Base-by-base conservation (phyloP, 2,113 vertebrate genomes). In the Pteropus alecto region DNA sequence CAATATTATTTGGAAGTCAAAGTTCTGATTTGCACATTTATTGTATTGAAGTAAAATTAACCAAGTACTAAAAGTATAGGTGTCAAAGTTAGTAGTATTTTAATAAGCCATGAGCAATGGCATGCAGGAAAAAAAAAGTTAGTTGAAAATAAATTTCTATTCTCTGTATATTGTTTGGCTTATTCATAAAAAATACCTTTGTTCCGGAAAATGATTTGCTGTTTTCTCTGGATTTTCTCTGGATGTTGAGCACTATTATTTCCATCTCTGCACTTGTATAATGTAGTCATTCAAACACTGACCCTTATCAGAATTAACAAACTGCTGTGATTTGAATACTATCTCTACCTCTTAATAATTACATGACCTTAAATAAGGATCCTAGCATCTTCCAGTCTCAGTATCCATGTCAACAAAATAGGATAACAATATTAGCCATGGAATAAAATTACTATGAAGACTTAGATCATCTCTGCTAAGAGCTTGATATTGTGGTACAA, bases 1-100 rank as follows among this genome's bases (percentile, higher is more conserved):
- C 1, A n/a, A 83, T 91, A 68, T 76, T 84, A n/a, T 93, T 97
- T 63, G 77, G 38, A 94, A 82, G 77, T 90, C 63, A 97, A 92
- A 84, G 41, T 74, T 19, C 88, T 24, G 26, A 94, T 83, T 88
- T 96, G 10, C 3, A 54, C 30, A 85, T 84, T 91, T 38, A 43
- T 12, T 94, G 8, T 67, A 0, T 0, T 73, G 43, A 83, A 97
- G 35, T 78, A 43, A 97, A 97, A 97, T 97, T 63, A 74, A 54
- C 0, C 54, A 30, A 61, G 76, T 11, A 70, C 28, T 71, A 91
- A 97, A 95, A 97, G 87, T 0, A 96, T 16, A 90, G 67, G 77
- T 87, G 76, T 86, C 56, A 94, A 89, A 61, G 26, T 94, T 92
- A 67, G 28, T 41, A 79, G 28, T 76, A 7, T 85, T 93, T 95